Percentiles rank a stretch among this genome's conserved stretches.
These are phyloP conservation scores for Globicephala melas DNA, from an alignment of 2,113 vertebrate genomes.

Conservation along the genomic window DNA sequence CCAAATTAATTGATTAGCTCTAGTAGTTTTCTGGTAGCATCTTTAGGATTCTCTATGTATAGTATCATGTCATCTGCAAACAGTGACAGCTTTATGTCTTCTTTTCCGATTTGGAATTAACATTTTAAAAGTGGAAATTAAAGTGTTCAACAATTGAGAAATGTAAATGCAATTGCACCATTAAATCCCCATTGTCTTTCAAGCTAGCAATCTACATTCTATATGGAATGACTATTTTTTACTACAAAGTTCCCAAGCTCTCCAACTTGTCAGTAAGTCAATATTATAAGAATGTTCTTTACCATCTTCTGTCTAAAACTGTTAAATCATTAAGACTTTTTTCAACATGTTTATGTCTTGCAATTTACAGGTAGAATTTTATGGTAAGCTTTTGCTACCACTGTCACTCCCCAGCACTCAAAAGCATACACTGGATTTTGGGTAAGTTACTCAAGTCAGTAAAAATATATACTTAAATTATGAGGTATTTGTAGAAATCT, in stretches of 20 bases:
- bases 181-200: conserved; percentile 34
- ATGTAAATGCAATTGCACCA: neutral
- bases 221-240: conserved; percentile 15
- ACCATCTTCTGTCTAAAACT: neutral
- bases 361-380: neutral
- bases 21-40: too few species aligned
- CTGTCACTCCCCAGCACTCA: neutral
- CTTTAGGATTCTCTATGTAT: too few species aligned
- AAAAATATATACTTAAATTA: neutral
- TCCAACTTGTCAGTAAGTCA: conserved; percentile 10
- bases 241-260: neutral
- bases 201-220: neutral
- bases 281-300: conserved; percentile 39
- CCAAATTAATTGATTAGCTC: too few species aligned
- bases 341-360: neutral
- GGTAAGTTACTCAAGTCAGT: neutral
- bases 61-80: too few species aligned
- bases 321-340: conserved; percentile 4
- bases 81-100: too few species aligned
- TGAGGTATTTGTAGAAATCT: neutral
- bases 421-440: neutral
- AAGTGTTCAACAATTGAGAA: neutral
- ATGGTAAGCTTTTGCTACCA: neutral
- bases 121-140: neutral
- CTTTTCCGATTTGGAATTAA: neutral